Percentiles rank a stretch among this genome's conserved stretches.
phyloP scores from a whole-genome alignment of 2,797 vertebrate genomes.

The Sphaeramia orbicularis region DNA sequence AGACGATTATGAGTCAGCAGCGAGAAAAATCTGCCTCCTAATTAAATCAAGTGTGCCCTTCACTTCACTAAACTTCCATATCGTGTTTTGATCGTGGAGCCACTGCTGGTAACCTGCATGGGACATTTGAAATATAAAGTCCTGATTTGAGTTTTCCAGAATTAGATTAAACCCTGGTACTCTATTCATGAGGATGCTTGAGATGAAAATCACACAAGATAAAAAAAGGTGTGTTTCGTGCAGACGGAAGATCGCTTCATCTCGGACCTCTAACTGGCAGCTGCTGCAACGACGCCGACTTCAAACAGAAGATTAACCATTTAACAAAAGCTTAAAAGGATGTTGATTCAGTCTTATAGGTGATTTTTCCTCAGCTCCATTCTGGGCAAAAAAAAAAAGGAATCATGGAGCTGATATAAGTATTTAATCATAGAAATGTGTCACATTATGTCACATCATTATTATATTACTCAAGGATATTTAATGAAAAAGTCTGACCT shows the following conservation, averaged over 20 bases:
- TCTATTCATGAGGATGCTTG: constrained; percentile 53
- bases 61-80: constrained; percentile 74
- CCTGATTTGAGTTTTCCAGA: constrained; percentile 41
- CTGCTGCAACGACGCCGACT: constrained; percentile 40
- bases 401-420: background rate
- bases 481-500: constrained; percentile 16
- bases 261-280: constrained; percentile 28
- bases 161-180: constrained; percentile 70
- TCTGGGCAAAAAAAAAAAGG: constrained; percentile 1
- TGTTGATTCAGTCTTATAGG: constrained; percentile 42
- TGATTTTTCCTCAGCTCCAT: constrained; percentile 20
- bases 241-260: constrained; percentile 50
- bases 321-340: constrained; percentile 45
- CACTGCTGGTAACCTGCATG: constrained; percentile 64
- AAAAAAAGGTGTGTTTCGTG: constrained; percentile 51
- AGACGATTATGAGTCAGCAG: constrained; percentile 65
- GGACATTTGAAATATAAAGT: constrained; percentile 56
- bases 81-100: constrained; percentile 68
- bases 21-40: constrained; percentile 63
- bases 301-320: constrained; percentile 48
- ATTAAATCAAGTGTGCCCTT: constrained; percentile 80
- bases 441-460: constrained; percentile 7
- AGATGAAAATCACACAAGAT: constrained; percentile 63
- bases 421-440: constrained; percentile 7
- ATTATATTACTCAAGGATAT: constrained; percentile 9